Evolutionary conservation across 2,797 vertebrate species (phyloP).

Genomic region (Periparus ater): DNA sequence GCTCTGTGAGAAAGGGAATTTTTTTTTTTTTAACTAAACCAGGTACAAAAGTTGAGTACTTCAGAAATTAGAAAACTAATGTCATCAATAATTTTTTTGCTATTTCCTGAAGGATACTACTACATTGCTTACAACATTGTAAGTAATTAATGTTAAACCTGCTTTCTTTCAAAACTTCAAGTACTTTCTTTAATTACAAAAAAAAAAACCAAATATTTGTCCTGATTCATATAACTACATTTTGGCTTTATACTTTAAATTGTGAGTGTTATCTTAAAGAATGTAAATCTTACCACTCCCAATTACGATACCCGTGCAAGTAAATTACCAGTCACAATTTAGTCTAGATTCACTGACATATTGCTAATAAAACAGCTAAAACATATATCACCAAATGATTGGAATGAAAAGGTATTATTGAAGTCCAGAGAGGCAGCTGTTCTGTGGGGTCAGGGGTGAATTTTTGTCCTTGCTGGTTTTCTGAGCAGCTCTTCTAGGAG

Average conservation of each 20-base stretch:
- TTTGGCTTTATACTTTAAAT: background rate
- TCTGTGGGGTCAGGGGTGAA: background rate
- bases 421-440: background rate
- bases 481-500: background rate
- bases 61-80: background rate
- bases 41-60: background rate
- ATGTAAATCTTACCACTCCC: background rate
- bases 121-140: background rate
- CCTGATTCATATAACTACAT: background rate
- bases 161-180: background rate
- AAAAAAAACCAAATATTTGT: background rate
- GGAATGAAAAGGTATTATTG: background rate
- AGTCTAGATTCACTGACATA: background rate
- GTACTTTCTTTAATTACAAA: background rate
- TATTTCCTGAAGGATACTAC: background rate
- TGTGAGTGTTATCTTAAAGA: background rate
- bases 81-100: background rate
- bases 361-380: background rate
- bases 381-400: background rate
- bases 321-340: background rate
- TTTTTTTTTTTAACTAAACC: background rate
- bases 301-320: background rate
- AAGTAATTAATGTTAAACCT: background rate
- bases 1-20: background rate
- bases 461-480: background rate